Evolutionary conservation across 2,797 vertebrate species (phyloP), one percentile per base, ranked within the genome.

Genomic region (Psittacula derbiana): DNA sequence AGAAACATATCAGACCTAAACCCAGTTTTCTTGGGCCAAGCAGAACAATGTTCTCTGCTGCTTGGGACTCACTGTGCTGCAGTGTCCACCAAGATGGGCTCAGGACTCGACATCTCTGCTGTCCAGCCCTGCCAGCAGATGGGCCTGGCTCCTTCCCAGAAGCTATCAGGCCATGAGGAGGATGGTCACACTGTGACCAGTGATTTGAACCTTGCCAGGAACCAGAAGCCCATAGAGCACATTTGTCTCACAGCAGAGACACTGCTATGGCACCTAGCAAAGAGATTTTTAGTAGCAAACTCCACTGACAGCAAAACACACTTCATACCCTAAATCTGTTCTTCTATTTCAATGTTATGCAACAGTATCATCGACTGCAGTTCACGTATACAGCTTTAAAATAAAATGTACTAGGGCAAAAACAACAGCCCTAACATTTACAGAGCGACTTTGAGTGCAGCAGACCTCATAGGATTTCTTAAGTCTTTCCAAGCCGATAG

Each of bases 351-450:
- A 43, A 1, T 8, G 17, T 85, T 87, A 85, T 17, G 55, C 91
- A 94, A 86, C 84, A 70, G 67, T 40, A 79, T 47, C 86, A 74
- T 65, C 4, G 0, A 81, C 74, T 30, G 52, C 58, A 89, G 69
- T 41, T 78, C 57, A 90, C 61, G 71, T 82, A 36, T 25, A 79
- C 1, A 0, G 49, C 58, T 93, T 88, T 83, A 89, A 92, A 92
- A 65, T 81, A 91, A 86, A 86, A 91, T 4, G n/a, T 84, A 88
- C 36, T 7, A 43, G 40, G 20, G 2, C 40, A 86, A 74, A 91
- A 94, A 10, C 83, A 92, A 81, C 71, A 82, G 72, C 74, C 67
- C 38, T 93, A 89, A 93, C 84, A 85, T 92, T 92, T 91, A 87
- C 90, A 82, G 71, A 95, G 60, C 0, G 1, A 87, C 83, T 82